Conservation (phyloP, 2,797 vertebrate species). For the Phoxinus dragarum region DNA sequence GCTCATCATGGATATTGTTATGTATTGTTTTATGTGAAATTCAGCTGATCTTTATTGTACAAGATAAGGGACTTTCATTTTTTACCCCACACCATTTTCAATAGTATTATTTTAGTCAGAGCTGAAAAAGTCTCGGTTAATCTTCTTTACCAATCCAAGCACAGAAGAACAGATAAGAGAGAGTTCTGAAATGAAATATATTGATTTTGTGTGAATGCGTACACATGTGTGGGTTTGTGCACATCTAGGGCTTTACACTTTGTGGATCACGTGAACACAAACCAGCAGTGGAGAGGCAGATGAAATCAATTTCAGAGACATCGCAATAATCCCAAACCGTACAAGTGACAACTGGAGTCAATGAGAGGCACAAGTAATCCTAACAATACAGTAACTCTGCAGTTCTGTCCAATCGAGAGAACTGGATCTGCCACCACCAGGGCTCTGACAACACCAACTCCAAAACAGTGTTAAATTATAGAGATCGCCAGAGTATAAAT, state of each 20-base stretch:
- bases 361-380: constrained; percentile 24
- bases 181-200: constrained; percentile 56
- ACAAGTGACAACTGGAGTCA: constrained; percentile 40
- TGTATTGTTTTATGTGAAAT: neutral
- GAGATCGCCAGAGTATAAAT: neutral
- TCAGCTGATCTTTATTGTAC: neutral
- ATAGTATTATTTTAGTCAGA: constrained; percentile 3
- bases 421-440: neutral
- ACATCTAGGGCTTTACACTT: constrained; percentile 24
- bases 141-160: constrained; percentile 27
- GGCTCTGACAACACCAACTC: neutral
- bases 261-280: constrained; percentile 39
- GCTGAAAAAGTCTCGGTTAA: constrained; percentile 21
- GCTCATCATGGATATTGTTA: neutral
- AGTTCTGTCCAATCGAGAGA: neutral
- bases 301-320: constrained; percentile 49
- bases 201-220: constrained; percentile 42
- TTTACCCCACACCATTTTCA: neutral
- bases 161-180: constrained; percentile 12
- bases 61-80: constrained; percentile 1
- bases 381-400: constrained; percentile 33
- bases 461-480: neutral
- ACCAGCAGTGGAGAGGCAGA: constrained; percentile 18
- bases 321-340: constrained; percentile 46
- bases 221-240: constrained; percentile 26